phyloP scores from a whole-genome alignment of 2,888 invertebrate genomes.

The Aporophyla nigra region DNA sequence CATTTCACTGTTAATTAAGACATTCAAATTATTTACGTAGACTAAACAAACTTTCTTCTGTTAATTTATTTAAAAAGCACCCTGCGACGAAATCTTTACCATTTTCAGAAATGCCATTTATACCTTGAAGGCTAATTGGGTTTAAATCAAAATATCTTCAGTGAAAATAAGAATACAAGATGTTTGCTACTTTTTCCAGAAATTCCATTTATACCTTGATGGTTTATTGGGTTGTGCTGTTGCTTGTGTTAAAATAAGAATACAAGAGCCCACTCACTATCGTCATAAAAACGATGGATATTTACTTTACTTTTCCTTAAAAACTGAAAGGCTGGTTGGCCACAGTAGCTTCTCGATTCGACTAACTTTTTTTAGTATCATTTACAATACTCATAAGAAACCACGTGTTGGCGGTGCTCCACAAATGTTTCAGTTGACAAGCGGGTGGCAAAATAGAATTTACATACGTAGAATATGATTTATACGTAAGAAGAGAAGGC shows the following conservation, averaged over 20 bases:
- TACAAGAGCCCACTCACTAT: too few relatives aligned
- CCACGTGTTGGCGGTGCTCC: too few relatives aligned
- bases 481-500: too few relatives aligned
- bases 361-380: not conserved
- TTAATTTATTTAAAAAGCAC: not conserved
- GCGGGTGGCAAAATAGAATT: too few relatives aligned
- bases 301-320: too few relatives aligned
- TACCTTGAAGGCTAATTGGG: not conserved
- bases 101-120: not conserved
- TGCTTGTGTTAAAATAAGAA: too few relatives aligned
- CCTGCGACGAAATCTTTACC: not conserved
- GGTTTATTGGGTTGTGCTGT: too few relatives aligned
- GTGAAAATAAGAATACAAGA: not conserved
- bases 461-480: too few relatives aligned
- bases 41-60: not conserved
- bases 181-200: not conserved
- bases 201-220: too few relatives aligned
- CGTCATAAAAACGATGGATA: too few relatives aligned
- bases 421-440: too few relatives aligned
- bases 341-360: not conserved
- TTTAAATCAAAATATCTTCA: not conserved
- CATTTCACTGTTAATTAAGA: not conserved
- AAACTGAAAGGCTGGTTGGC: too few relatives aligned
- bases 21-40: not conserved
- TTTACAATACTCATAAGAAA: not conserved